These are phyloP conservation scores for Aphyosemion australe DNA, from an alignment of 2,113 vertebrate species.

Conservation along the genomic window DNA sequence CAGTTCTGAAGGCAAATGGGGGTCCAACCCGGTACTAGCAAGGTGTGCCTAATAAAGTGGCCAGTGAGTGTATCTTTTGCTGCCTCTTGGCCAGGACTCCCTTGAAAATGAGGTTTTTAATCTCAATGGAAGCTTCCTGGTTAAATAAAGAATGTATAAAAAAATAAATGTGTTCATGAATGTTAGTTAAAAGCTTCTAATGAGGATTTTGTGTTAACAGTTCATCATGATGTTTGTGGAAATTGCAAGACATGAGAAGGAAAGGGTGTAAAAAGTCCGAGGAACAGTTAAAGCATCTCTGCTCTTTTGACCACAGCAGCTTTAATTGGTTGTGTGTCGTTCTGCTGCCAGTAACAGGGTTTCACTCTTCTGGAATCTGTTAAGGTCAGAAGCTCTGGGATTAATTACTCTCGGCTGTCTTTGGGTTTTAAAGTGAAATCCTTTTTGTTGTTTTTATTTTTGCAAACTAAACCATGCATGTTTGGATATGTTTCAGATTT, in stretches of 20 bases:
- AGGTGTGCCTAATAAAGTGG: too few species aligned
- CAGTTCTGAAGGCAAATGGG: too few species aligned
- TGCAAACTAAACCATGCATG: not conserved
- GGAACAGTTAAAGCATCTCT: not conserved
- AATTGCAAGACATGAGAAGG: not conserved
- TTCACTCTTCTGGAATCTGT: not conserved
- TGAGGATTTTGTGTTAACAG: too few species aligned
- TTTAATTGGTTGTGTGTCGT: not conserved
- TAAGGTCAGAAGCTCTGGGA: constrained; percentile 2
- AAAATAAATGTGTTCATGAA: not conserved
- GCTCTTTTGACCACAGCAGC: not conserved
- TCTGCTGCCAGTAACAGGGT: not conserved
- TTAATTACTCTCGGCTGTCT: not conserved
- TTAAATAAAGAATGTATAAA: too few species aligned
- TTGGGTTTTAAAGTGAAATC: not conserved
- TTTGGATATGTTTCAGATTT: not conserved
- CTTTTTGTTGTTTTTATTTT: not conserved
- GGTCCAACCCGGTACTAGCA: too few species aligned
- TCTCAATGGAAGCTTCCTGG: too few species aligned
- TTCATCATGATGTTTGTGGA: too few species aligned
- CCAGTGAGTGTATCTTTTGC: too few species aligned
- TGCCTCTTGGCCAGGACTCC: too few species aligned
- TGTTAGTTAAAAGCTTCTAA: not conserved
- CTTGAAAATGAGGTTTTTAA: too few species aligned
- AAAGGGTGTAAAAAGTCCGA: not conserved